Base-by-base conservation (phyloP, 2,888 invertebrate genomes). In the Drosophila merina region DNA sequence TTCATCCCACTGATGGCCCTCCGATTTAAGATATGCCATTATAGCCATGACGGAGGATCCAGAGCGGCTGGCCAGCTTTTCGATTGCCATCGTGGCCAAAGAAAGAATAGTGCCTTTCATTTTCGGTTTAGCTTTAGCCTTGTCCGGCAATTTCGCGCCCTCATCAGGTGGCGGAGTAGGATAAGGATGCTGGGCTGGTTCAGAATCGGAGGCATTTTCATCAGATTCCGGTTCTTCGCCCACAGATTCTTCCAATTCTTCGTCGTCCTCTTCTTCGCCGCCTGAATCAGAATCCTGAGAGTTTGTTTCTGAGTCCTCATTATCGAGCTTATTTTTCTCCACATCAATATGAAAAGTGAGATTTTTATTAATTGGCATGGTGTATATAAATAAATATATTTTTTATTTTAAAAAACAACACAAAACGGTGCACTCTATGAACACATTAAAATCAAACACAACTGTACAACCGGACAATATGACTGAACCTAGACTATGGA, bases 31-130 rank as follows among this genome's bases (percentile, higher is more conserved):
- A 5, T 44, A 44, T 8, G 25, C 5, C 1, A 44, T 25, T 10
- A 44, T 44, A 1, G 44, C 44, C 25, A 9, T 44, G 0, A 3
- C 44, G 25, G 44, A 44, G 44, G 44, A 44, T 1, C 44, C 44
- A 9, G 44, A 44, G 4, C 44, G 44, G 14, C 25, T 44, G 44
- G 44, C 44, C 44, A 44, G 44, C 44, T 44, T 44, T 10, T 44
- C 44, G 44, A 44, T 44, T 25, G 44, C 44, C 44, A 44, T 25
- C 9, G 20, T 44, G 44, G 44, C 44, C 9, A 25, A 1, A 0
- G 44, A 9, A 3, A 44, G 25, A 9, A 20, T 1, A 3, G 14
- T 14, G 3, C 40, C 20, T 20, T 42, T 42, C 3, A 5, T 8
- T 8, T 20, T 42, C 14, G 14, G 14, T 42, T 42, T 42, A 1